phyloP scores from a whole-genome alignment of 1,140 invertebrate species.

The Pseudomyrmex pallidus region DNA sequence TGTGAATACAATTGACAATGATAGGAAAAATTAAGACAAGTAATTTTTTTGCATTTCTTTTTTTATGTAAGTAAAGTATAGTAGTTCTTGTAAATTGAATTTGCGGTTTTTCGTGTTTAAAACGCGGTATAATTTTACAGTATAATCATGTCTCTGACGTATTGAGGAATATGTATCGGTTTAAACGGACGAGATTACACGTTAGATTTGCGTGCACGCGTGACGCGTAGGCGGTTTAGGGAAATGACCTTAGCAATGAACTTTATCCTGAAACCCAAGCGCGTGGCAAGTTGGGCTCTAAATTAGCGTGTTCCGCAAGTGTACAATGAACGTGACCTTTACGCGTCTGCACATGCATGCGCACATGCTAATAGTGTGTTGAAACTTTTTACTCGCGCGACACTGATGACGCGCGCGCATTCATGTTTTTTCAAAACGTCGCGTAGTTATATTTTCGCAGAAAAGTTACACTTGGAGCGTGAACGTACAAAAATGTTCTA shows the following conservation, averaged over 20 bases:
- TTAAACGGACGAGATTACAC: conserved; percentile 35
- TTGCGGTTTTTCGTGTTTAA: background rate
- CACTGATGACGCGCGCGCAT: conserved; percentile 9
- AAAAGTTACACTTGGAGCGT: too few relatives aligned
- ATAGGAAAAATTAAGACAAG: too few relatives aligned
- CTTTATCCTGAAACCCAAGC: conserved; percentile 40
- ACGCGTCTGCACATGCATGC: conserved; percentile 8
- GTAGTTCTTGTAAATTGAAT: background rate
- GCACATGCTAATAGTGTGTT: conserved; percentile 13
- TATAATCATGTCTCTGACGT: conserved; percentile 14
- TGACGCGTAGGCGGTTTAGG: conserved; percentile 24
- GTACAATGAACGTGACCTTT: conserved; percentile 74
- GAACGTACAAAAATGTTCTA: too few relatives aligned
- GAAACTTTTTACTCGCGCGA: conserved; percentile 36
- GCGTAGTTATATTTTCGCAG: too few relatives aligned
- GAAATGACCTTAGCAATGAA: conserved; percentile 73
- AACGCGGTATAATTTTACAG: background rate
- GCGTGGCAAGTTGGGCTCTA: conserved; percentile 56
- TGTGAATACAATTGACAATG: too few relatives aligned
- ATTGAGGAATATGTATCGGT: conserved; percentile 10
- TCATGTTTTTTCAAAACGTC: too few relatives aligned
- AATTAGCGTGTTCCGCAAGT: conserved; percentile 74
- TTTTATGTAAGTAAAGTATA: background rate
- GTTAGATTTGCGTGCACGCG: background rate
- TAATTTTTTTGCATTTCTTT: background rate